These are phyloP conservation scores for Strigops habroptila DNA, from an alignment of 2,113 vertebrate genomes.

Conservation along the genomic window DNA sequence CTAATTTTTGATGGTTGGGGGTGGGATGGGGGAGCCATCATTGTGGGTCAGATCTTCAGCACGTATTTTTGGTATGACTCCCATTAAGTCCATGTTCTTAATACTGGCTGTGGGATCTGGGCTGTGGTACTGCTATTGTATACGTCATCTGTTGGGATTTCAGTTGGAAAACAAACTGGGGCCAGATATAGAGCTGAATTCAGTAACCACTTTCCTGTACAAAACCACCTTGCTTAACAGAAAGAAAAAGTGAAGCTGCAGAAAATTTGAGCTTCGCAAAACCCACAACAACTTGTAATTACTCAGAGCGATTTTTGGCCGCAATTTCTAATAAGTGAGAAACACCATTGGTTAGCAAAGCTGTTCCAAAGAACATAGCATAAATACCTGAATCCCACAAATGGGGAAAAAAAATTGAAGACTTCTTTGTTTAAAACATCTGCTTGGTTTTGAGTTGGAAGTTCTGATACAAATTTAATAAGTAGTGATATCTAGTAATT, in stretches of 20 bases:
- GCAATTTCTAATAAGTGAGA: neutral
- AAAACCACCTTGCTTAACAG: neutral
- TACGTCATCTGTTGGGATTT: neutral
- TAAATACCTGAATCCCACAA: neutral
- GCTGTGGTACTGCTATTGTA: neutral
- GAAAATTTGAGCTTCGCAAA: neutral
- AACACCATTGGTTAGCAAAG: neutral
- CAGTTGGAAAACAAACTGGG: neutral
- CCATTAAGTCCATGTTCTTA: neutral
- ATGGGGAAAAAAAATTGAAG: neutral
- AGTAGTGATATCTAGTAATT: neutral
- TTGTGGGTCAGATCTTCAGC: neutral
- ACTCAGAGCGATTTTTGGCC: neutral
- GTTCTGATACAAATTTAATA: neutral
- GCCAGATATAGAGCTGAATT: neutral
- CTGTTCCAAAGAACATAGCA: neutral
- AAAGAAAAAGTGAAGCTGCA: neutral
- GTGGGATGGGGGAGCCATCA: accelerated
- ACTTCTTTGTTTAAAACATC: neutral
- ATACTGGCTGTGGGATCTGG: neutral
- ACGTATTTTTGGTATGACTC: neutral
- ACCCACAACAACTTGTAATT: neutral
- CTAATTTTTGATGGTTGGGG: neutral
- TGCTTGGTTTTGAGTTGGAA: neutral
- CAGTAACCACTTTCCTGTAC: neutral